Percentiles rank a stretch among this genome's conserved stretches.
Evolutionary conservation across 2,797 vertebrate genomes (phyloP).

Genomic region (Neolamprologus multifasciatus): DNA sequence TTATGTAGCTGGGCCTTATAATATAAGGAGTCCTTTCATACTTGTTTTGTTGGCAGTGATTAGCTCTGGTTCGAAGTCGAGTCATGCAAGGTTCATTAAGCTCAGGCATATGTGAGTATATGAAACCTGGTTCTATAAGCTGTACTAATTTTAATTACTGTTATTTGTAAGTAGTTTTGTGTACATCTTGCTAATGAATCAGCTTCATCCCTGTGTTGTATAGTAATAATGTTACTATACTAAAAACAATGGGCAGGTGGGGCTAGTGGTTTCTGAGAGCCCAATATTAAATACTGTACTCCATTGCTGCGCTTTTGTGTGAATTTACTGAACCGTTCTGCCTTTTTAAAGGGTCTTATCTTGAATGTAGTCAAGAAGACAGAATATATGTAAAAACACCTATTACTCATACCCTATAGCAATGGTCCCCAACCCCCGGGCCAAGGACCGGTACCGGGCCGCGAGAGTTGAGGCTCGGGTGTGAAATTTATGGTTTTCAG

Average conservation of each 20-base stretch:
- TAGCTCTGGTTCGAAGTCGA: not conserved
- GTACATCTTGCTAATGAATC: fast-evolving
- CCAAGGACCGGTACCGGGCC: fast-evolving
- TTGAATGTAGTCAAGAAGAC: not conserved
- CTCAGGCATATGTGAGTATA: not conserved
- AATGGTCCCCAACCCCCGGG: not conserved
- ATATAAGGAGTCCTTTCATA: not conserved
- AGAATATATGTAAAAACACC: not conserved
- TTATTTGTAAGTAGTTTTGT: not conserved
- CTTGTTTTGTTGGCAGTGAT: not conserved
- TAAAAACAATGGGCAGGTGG: not conserved
- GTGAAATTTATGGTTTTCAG: not conserved
- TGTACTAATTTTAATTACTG: not conserved
- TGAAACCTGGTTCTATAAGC: not conserved
- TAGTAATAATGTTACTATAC: not conserved
- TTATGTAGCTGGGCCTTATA: not conserved
- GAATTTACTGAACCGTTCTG: not conserved
- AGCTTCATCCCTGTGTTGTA: not conserved
- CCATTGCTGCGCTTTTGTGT: fast-evolving
- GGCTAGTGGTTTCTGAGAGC: not conserved
- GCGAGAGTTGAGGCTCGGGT: fast-evolving
- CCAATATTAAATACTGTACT: fast-evolving
- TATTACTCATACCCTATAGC: not conserved
- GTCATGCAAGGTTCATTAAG: not conserved
- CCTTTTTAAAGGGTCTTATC: not conserved